Percentiles rank a stretch among this genome's conserved stretches.
Evolutionary conservation across 2,113 vertebrate species (phyloP).

Genomic region (Paradoxurus hermaphroditus): DNA sequence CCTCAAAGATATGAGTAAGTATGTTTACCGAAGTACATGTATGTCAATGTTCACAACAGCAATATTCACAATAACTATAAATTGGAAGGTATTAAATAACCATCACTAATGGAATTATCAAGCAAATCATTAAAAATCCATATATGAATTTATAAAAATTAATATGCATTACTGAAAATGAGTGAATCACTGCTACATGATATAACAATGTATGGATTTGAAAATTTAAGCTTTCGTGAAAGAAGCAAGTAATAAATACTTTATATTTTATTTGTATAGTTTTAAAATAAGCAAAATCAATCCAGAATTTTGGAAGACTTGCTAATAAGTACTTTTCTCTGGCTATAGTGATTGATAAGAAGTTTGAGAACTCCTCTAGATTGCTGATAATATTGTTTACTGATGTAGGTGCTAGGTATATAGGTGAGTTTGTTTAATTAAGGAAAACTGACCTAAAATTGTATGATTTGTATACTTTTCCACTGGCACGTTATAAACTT

Average conservation of each 20-base stretch:
- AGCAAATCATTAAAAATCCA: not conserved
- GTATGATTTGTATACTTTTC: not conserved
- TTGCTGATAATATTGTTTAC: not conserved
- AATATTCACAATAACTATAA: not conserved
- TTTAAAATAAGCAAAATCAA: not conserved
- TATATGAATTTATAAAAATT: not conserved
- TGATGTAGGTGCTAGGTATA: no score
- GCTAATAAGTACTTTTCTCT: not conserved
- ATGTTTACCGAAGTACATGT: not conserved
- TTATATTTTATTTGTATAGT: not conserved
- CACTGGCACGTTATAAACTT: not conserved
- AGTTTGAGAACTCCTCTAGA: not conserved
- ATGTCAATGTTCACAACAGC: not conserved
- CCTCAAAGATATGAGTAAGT: not conserved
- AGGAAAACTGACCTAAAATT: not conserved
- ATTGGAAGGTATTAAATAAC: not conserved
- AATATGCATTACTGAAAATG: not conserved
- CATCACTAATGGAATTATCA: not conserved
- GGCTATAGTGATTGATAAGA: not conserved
- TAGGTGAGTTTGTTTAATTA: not conserved
- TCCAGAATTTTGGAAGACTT: not conserved
- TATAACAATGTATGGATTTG: not conserved
- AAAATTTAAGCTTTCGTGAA: not conserved
- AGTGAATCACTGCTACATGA: not conserved
- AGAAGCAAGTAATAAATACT: not conserved